Evolutionary conservation across 35 echinoderm and acorn worm genomes (phyloP).

Genomic region (Hemicentrotus pulcherrimus): DNA sequence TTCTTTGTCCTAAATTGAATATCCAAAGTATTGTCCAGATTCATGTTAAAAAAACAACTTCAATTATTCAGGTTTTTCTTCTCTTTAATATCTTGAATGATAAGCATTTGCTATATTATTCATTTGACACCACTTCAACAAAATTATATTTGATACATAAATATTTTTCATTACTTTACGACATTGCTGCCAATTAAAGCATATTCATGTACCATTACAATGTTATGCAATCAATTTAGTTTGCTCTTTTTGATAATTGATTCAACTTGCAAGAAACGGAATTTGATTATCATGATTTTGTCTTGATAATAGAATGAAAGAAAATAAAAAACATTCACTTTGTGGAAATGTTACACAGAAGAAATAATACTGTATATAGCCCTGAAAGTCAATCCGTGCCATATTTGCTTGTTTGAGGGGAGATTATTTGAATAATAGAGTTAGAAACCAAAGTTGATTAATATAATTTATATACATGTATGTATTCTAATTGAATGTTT

Average conservation of each 20-base stretch:
- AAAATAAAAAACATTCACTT: neutral
- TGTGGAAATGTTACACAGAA: neutral
- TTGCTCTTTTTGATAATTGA: neutral
- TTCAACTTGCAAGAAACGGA: neutral
- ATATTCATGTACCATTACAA: neutral
- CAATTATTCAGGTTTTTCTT: neutral
- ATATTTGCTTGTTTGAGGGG: slow-evolving; percentile 36
- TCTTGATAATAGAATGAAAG: neutral
- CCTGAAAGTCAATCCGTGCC: slow-evolving; percentile 40
- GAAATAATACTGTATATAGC: neutral
- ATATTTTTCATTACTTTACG: neutral
- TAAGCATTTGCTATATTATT: neutral
- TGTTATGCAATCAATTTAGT: neutral
- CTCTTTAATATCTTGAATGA: neutral
- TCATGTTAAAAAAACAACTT: neutral
- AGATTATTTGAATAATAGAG: neutral
- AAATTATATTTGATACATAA: neutral
- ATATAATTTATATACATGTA: neutral
- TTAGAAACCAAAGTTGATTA: slow-evolving; percentile 18
- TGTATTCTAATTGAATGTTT: neutral
- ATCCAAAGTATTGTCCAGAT: neutral
- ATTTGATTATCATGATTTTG: neutral
- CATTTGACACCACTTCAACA: neutral
- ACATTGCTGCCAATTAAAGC: neutral
- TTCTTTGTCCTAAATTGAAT: neutral